phyloP scores from a whole-genome alignment of 2,888 invertebrate genomes.

The Zaprionus bogoriensis region DNA sequence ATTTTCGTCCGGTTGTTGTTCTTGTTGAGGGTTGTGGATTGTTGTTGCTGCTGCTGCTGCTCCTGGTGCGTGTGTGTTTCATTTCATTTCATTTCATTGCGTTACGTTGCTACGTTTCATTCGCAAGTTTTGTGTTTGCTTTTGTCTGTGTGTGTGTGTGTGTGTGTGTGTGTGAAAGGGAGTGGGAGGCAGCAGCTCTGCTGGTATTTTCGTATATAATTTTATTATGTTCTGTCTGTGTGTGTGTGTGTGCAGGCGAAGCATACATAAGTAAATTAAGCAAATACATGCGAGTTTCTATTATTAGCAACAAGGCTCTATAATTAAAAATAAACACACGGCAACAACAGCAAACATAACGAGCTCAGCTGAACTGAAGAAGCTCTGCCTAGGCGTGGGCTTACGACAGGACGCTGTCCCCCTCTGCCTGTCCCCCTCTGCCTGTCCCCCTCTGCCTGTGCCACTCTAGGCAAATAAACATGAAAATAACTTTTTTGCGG shows the following conservation, averaged over 20 bases:
- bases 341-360: neutral
- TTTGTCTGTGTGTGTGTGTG: neutral
- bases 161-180: neutral
- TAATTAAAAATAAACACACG: neutral
- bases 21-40: neutral
- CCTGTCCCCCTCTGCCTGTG: neutral
- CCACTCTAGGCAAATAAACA: neutral
- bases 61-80: slow-evolving; percentile 44
- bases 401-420: slow-evolving; percentile 5
- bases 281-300: neutral
- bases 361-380: too few relatives aligned
- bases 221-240: slow-evolving; percentile 3
- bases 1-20: neutral
- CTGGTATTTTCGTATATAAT: slow-evolving; percentile 11
- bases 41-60: neutral
- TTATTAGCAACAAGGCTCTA: neutral
- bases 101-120: slow-evolving; percentile 23
- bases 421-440: neutral
- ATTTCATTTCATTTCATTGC: slow-evolving; percentile 29
- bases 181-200: neutral
- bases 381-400: too few relatives aligned
- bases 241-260: neutral
- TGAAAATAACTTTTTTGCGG: slow-evolving; percentile 32
- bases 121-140: slow-evolving; percentile 5
- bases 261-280: neutral